Conservation (phyloP, 2,113 vertebrate genomes). For the Etheostoma cragini region DNA sequence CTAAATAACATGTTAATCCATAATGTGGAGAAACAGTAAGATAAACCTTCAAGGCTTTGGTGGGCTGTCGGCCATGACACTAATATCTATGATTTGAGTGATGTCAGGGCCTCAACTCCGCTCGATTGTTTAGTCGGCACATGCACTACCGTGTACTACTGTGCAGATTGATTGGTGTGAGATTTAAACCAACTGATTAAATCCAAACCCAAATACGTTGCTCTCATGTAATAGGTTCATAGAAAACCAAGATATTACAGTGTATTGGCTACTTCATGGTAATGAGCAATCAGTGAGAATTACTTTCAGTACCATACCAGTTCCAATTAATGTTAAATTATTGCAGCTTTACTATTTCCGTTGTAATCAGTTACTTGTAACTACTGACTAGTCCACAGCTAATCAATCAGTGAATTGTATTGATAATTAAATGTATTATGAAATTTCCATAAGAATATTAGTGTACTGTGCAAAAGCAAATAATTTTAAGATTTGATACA, state of each 20-base stretch:
- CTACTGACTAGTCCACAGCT: background rate
- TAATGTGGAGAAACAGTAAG: constrained; percentile 52
- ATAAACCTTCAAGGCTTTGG: constrained; percentile 44
- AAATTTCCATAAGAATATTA: background rate
- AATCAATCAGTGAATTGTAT: background rate
- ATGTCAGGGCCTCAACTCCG: constrained; percentile 9
- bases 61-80: constrained; percentile 27
- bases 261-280: background rate
- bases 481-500: background rate
- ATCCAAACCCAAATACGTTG: background rate
- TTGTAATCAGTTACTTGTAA: background rate
- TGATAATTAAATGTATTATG: background rate
- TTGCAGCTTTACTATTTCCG: constrained; percentile 9
- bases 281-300: constrained; percentile 4
- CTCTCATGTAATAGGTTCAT: background rate
- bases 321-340: constrained; percentile 3
- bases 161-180: background rate
- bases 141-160: background rate
- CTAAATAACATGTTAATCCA: constrained; percentile 63
- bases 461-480: background rate
- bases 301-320: background rate
- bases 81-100: constrained; percentile 27
- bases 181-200: background rate
- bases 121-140: constrained; percentile 13
- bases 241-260: background rate